A percentile compares a stretch with the other conserved stretches of the same genome.
Evolutionary conservation across 2,797 vertebrate species (phyloP).

Genomic region (Linurgus olivaceus): DNA sequence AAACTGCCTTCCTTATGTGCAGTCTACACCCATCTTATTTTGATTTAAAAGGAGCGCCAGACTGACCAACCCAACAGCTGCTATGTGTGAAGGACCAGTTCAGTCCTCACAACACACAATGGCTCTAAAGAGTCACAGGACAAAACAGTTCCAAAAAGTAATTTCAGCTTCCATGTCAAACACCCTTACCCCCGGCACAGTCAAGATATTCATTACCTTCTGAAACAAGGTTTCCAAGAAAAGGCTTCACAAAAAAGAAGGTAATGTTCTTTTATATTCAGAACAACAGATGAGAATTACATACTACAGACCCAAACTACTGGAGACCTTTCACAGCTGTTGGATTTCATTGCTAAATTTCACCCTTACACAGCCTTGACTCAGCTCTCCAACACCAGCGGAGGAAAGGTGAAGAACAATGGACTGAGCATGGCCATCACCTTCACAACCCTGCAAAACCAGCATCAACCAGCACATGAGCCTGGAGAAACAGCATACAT

Average conservation of each 20-base stretch:
- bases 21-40: background rate
- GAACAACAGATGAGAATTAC: background rate
- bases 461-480: rapidly evolving
- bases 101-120: rapidly evolving
- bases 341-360: background rate
- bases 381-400: rapidly evolving
- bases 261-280: rapidly evolving
- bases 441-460: background rate
- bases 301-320: rapidly evolving
- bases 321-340: rapidly evolving
- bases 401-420: background rate
- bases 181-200: rapidly evolving
- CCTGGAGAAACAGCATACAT: background rate
- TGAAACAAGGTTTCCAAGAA: background rate
- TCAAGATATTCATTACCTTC: background rate
- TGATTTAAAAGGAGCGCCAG: background rate
- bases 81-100: rapidly evolving
- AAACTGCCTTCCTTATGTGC: background rate
- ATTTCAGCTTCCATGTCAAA: background rate
- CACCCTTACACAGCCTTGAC: background rate
- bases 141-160: background rate
- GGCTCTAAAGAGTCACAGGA: background rate
- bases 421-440: rapidly evolving
- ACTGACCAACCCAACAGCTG: background rate
- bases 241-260: rapidly evolving